These are phyloP conservation scores for Elgaria multicarinata DNA, from an alignment of 2,113 vertebrate genomes.

Conservation along the genomic window DNA sequence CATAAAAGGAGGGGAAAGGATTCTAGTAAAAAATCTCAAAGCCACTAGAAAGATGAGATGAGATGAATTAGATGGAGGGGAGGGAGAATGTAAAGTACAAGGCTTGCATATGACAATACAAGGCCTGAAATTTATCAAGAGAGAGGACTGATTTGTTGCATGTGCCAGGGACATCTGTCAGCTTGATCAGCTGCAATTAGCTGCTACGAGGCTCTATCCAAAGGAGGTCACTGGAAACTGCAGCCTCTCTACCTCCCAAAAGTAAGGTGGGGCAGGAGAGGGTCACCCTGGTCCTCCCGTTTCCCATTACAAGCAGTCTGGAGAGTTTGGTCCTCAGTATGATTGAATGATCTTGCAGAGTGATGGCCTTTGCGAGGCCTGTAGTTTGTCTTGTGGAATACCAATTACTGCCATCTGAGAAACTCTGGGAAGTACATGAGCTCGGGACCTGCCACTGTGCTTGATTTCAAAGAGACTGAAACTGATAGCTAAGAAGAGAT, in stretches of 20 bases:
- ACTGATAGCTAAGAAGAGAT: neutral
- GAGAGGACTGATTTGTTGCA: conserved; percentile 32
- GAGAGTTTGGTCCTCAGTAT: conserved; percentile 25
- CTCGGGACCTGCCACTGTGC: neutral
- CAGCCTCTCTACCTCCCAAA: conserved; percentile 9
- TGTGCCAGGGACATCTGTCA: conserved; percentile 46
- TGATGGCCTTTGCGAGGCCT: too few relatives aligned
- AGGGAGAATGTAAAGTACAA: conserved; percentile 13
- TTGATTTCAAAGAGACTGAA: accelerated
- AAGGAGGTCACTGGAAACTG: conserved; percentile 29
- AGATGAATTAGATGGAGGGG: conserved; percentile 27
- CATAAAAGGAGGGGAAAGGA: accelerated
- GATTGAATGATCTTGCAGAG: conserved; percentile 30
- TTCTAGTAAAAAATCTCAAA: conserved; percentile 34
- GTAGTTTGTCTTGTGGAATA: conserved; percentile 36
- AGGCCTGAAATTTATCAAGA: conserved; percentile 48
- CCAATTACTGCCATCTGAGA: conserved; percentile 37
- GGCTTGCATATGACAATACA: conserved; percentile 28
- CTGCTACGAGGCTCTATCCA: conserved; percentile 35
- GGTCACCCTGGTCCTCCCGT: neutral
- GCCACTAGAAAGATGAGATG: conserved; percentile 27
- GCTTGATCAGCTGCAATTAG: conserved; percentile 43
- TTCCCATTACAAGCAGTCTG: conserved; percentile 43
- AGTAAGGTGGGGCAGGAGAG: neutral
- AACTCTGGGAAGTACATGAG: neutral